These are phyloP conservation scores for Peromyscus eremicus DNA, from an alignment of 2,797 vertebrate species.

Conservation along the genomic window DNA sequence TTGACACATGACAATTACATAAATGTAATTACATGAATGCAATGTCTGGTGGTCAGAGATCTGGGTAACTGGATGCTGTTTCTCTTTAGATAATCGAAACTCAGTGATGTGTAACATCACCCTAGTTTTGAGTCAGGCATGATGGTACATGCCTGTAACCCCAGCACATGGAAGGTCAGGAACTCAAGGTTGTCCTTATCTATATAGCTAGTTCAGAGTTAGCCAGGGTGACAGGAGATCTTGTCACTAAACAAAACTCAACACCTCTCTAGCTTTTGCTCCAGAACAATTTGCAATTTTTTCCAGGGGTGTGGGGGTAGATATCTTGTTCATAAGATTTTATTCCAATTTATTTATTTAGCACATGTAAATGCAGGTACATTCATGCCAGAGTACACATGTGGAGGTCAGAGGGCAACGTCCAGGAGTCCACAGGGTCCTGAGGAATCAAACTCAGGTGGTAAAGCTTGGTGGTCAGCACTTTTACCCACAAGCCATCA, in stretches of 20 bases:
- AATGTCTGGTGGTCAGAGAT: not conserved
- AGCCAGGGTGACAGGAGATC: not conserved
- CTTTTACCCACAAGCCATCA: not conserved
- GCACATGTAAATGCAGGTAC: not conserved
- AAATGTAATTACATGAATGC: not conserved
- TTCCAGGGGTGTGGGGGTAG: not conserved
- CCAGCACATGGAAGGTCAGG: not conserved
- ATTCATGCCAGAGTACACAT: not conserved
- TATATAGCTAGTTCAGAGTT: not conserved
- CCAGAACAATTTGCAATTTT: not conserved
- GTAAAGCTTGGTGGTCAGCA: not conserved
- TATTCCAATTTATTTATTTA: not conserved
- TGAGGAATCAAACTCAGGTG: not conserved
- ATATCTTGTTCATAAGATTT: not conserved
- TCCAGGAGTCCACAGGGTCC: not conserved
- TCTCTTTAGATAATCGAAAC: not conserved
- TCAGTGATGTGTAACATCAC: not conserved
- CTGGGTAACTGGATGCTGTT: not conserved
- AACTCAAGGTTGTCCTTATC: not conserved
- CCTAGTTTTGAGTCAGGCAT: not conserved
- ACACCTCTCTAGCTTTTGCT: not conserved
- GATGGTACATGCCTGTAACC: not conserved
- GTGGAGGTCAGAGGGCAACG: not conserved
- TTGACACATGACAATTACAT: not conserved
- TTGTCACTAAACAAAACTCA: not conserved